A percentile compares a stretch with the other conserved stretches of the same genome.
phyloP scores from a whole-genome alignment of 2,113 vertebrate species.

The Semnopithecus entellus region DNA sequence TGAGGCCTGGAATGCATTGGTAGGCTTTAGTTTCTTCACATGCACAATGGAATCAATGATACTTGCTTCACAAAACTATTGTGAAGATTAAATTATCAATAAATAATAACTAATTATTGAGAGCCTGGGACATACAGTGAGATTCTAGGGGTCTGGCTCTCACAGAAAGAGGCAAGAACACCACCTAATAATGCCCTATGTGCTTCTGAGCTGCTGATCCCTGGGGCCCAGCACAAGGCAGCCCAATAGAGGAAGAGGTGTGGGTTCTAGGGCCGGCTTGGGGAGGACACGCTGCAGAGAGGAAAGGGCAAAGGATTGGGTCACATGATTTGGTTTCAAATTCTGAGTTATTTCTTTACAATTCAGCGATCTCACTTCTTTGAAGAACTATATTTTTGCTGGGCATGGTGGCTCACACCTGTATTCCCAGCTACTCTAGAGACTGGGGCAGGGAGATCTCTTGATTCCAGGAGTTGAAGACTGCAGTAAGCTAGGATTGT shows the following conservation, averaged over 20 bases:
- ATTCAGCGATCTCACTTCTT: neutral
- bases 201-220: neutral
- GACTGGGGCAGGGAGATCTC: no score
- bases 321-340: neutral
- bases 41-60: neutral
- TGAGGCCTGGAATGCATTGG: neutral
- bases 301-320: neutral
- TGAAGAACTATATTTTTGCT: neutral
- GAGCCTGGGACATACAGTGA: neutral
- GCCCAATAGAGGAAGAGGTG: neutral
- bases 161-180: neutral
- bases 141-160: neutral
- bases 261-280: neutral
- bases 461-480: no score
- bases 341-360: neutral
- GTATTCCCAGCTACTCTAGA: no score
- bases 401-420: no score
- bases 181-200: neutral
- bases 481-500: no score
- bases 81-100: neutral
- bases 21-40: neutral
- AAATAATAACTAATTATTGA: neutral
- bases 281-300: rapidly evolving
- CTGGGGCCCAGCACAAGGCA: no score
- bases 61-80: neutral